Conservation (phyloP, 2,797 vertebrate genomes). For the Enteromius afrohamiltoni region DNA sequence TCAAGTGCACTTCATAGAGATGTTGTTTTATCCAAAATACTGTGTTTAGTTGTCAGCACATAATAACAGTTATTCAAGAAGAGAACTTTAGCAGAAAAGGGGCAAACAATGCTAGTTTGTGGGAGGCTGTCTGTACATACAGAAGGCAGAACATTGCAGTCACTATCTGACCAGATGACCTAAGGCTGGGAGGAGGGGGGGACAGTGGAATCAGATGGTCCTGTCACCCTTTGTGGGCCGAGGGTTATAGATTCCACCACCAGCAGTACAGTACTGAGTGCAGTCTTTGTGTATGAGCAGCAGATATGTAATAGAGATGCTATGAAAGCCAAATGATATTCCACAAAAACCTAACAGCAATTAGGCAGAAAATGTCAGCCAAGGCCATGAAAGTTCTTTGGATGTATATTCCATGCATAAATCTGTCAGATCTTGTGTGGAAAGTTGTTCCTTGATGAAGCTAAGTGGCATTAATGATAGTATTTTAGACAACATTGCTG, state of each 20-base stretch:
- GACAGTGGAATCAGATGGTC: conserved; percentile 54
- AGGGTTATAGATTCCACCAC: conserved; percentile 47
- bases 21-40: conserved; percentile 31
- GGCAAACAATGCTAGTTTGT: conserved; percentile 61
- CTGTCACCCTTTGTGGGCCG: conserved; percentile 60
- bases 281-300: conserved; percentile 21
- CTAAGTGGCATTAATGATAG: neutral
- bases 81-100: conserved; percentile 39
- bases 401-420: neutral
- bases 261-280: conserved; percentile 49
- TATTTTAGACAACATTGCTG: conserved; percentile 6
- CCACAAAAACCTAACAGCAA: conserved; percentile 11
- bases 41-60: conserved; percentile 50
- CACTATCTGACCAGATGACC: conserved; percentile 65
- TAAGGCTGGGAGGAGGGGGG: conserved; percentile 57
- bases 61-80: conserved; percentile 62
- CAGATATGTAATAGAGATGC: neutral
- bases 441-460: neutral
- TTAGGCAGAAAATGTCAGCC: neutral
- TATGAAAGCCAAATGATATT: conserved; percentile 14
- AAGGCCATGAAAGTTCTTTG: neutral
- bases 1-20: conserved; percentile 1
- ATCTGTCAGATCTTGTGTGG: neutral
- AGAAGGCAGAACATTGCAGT: conserved; percentile 61
- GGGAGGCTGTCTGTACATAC: conserved; percentile 56